Percentiles rank a stretch among this genome's conserved stretches.
These are phyloP conservation scores for Phragmatobia fuliginosa DNA, from an alignment of 2,888 invertebrate species.

Conservation along the genomic window DNA sequence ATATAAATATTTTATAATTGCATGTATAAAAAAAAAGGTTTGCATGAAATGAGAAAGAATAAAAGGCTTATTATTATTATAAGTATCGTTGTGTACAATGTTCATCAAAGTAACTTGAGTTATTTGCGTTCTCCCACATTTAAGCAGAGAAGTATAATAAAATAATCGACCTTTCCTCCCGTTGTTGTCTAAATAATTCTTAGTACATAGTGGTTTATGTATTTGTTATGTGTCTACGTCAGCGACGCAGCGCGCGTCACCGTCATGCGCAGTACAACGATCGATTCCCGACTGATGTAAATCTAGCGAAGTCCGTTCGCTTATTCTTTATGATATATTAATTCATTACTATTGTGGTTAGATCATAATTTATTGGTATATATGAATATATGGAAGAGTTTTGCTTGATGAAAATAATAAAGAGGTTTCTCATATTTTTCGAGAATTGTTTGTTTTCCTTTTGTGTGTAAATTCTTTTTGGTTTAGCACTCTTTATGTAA, in stretches of 20 bases:
- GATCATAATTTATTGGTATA: not conserved
- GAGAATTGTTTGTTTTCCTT: not conserved
- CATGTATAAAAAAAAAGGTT: no score
- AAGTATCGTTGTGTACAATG: no score
- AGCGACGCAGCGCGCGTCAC: slow-evolving; percentile 60
- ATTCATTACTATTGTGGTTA: not conserved
- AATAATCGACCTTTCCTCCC: slow-evolving; percentile 15
- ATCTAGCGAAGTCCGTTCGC: slow-evolving; percentile 29
- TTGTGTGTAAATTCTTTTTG: no score
- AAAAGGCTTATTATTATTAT: no score
- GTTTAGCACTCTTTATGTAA: no score
- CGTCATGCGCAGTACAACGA: slow-evolving; percentile 66
- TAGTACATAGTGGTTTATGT: slow-evolving; percentile 42
- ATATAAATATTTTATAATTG: no score
- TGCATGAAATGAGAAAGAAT: no score
- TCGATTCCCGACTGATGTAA: slow-evolving; percentile 59
- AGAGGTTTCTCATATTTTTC: not conserved
- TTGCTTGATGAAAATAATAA: not conserved
- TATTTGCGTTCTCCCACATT: not conserved
- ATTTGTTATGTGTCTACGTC: slow-evolving; percentile 51
- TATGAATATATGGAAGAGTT: not conserved
- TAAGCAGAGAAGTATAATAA: not conserved
- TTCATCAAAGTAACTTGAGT: no score
- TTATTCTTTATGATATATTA: slow-evolving; percentile 4
- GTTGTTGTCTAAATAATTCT: slow-evolving; percentile 20